These are phyloP conservation scores for Sapajus apella DNA, from an alignment of 2,113 vertebrate species.

Conservation along the genomic window DNA sequence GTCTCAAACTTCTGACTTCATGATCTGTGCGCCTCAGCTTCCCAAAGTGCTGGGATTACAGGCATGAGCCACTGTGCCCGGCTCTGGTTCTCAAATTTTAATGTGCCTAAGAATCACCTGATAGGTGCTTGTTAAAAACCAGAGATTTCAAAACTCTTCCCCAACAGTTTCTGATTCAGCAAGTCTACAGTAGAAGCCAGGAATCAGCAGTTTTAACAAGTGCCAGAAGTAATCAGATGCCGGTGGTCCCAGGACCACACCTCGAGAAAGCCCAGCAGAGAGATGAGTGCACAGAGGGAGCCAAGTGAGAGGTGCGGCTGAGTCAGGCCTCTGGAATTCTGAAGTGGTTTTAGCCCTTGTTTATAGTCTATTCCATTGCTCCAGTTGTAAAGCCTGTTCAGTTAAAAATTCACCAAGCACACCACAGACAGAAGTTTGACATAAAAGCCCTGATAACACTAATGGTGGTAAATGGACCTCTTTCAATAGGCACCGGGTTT, in stretches of 20 bases:
- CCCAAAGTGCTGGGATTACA: no score
- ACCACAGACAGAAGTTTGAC: conserved; percentile 43
- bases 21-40: no score
- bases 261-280: not conserved
- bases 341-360: conserved; percentile 47
- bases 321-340: conserved; percentile 65
- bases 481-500: not conserved
- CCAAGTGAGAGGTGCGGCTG: not conserved
- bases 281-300: not conserved
- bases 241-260: conserved; percentile 19
- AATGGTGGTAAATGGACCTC: conserved; percentile 36
- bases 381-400: conserved; percentile 17
- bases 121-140: not conserved
- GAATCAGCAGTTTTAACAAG: not conserved
- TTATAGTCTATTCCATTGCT: conserved; percentile 43
- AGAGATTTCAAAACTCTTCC: not conserved
- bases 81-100: not conserved
- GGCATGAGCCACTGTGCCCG: no score
- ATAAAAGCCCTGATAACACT: conserved; percentile 52
- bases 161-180: conserved; percentile 9
- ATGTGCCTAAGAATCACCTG: not conserved
- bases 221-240: not conserved
- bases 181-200: not conserved
- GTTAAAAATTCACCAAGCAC: conserved; percentile 72
- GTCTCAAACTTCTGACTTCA: no score